Percentiles rank a stretch among this genome's conserved stretches.
Evolutionary conservation across 2,888 invertebrate genomes (phyloP).

Genomic region (Acrobasis consociella): DNA sequence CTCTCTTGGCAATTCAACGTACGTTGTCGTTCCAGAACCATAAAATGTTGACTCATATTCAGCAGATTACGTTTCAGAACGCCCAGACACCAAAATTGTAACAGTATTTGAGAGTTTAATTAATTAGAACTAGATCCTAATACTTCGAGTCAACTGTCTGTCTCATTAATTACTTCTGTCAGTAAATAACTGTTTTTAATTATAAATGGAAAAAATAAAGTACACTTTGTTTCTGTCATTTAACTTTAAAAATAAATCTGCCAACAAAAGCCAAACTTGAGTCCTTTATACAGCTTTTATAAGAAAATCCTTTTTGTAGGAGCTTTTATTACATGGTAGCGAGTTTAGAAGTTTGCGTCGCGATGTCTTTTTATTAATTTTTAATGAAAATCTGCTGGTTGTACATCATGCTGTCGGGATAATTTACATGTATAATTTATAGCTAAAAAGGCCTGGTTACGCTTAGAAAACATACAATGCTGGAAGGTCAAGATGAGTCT

Average conservation of each 20-base stretch:
- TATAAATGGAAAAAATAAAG: conserved; percentile 11
- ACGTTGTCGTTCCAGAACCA: too few relatives aligned
- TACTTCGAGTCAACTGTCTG: background rate
- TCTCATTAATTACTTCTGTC: background rate
- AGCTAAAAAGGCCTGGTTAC: background rate
- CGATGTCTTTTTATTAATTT: conserved; percentile 22
- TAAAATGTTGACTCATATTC: too few relatives aligned
- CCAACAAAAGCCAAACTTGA: conserved; percentile 24
- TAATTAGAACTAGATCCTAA: background rate
- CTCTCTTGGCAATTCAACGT: too few relatives aligned
- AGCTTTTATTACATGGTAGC: conserved; percentile 24
- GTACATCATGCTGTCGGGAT: conserved; percentile 6
- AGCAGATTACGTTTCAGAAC: too few relatives aligned
- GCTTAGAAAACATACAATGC: too few relatives aligned
- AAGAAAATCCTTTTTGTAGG: conserved; percentile 24
- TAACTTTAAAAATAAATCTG: conserved; percentile 23
- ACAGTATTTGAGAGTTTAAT: too few relatives aligned
- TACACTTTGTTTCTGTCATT: conserved; percentile 16
- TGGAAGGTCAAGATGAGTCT: too few relatives aligned
- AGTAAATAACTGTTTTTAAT: conserved; percentile 2
- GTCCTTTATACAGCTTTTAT: conserved; percentile 14
- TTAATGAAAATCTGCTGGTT: conserved; percentile 20
- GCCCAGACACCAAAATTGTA: too few relatives aligned
- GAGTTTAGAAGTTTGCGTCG: conserved; percentile 23
- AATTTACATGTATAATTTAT: conserved; percentile 15